Evolutionary conservation across 2,797 vertebrate genomes (phyloP), one percentile per base, ranked within the genome.

Genomic region (Mus caroli): DNA sequence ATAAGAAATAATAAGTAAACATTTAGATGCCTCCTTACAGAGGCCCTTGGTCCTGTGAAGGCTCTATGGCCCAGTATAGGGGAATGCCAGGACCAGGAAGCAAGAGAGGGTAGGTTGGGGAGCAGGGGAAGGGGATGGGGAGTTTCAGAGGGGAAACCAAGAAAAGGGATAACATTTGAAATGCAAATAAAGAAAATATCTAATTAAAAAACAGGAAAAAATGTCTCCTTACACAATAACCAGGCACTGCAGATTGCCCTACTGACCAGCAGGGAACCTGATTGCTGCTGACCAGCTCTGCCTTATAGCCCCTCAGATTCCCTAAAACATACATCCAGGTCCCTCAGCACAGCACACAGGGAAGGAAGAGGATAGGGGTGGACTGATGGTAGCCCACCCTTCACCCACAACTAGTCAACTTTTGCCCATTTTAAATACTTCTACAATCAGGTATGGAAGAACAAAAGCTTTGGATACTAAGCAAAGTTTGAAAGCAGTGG

Each of bases 221-320:
- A 50, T 50, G 54, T 94, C 94, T 90, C 80, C 86, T 73, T 95
- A 88, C 76, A 73, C 26, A 91, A 83, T 93, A 6, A 86, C 60
- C 69, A 94, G 31, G 46, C 43, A 92, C 15, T 76, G 86, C 17
- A 92, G 78, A 54, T 15, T 67, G 10, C 28, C 34, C 58, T 69
- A 64, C 20, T 13, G 54, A 31, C 24, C 85, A 77, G 67, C 15
- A 15, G 40, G 82, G 52, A 77, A 14, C 24, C 3, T 31, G 22
- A 20, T 94, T 12, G 26, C 56, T 62, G 77, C 37, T 28, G 43
- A 28, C 34, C 73, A 77, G 46, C 9, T 58, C 83, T 17, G 71
- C 64, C 28, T 79, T 64, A 43, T 13, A 50, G 67, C 64, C 46
- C 62, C 77, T 37, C 92, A 19, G 10, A 46, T 64, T 78, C 50